Evolutionary conservation across 2,113 vertebrate species (phyloP).

Genomic region (Entosphenus tridentatus): DNA sequence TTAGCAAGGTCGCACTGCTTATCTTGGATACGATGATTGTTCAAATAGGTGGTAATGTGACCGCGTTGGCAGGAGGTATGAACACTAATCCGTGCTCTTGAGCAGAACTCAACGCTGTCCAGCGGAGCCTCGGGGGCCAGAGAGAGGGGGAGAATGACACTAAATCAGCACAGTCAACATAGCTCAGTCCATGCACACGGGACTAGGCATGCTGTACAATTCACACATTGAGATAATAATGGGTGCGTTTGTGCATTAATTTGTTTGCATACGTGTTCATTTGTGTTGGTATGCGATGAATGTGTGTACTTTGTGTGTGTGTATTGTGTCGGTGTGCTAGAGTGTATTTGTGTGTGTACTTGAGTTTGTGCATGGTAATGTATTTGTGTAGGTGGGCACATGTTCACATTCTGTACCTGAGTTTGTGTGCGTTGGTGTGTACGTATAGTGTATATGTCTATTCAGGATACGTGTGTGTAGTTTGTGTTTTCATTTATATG

Average conservation of each 20-base stretch:
- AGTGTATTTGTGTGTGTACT: conserved; percentile 7
- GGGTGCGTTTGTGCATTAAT: not conserved
- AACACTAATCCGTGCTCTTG: no score
- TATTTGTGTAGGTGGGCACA: not conserved
- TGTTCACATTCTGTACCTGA: not conserved
- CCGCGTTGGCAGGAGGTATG: no score
- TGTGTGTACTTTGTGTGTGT: conserved; percentile 9
- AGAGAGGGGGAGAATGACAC: no score
- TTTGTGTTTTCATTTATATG: no score
- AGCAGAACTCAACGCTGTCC: no score
- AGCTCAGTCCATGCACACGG: not conserved
- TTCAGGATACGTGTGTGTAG: no score
- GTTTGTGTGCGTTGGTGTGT: no score
- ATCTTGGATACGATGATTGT: no score
- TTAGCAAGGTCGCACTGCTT: no score
- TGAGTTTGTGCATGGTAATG: conserved; percentile 5
- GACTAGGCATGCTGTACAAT: not conserved
- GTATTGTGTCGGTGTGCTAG: conserved; percentile 9
- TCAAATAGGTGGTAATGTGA: no score
- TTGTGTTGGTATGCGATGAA: conserved; percentile 7
- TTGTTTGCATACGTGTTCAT: conserved; percentile 5
- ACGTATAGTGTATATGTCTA: no score
- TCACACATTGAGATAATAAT: not conserved
- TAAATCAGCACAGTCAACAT: not conserved
- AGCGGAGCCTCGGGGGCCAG: no score